phyloP scores from a whole-genome alignment of 2,888 invertebrate genomes.

The Coenonympha arcania region DNA sequence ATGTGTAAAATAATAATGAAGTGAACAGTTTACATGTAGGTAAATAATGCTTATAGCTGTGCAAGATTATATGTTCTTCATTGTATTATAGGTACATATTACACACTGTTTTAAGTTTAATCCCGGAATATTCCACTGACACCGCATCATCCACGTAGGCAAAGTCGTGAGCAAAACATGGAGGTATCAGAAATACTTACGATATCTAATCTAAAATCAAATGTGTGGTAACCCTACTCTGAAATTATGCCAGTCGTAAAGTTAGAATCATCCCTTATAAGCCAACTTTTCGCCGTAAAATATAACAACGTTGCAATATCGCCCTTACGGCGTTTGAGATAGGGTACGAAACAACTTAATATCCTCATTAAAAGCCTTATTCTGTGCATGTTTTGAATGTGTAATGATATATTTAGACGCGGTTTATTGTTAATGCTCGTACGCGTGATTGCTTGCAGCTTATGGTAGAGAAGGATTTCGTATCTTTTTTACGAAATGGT shows the following conservation, averaged over 20 bases:
- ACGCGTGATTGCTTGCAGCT: neutral
- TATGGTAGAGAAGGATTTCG: neutral
- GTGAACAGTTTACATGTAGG: no score
- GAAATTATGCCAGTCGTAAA: constrained; percentile 4
- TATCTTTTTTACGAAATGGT: neutral
- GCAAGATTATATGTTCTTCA: no score
- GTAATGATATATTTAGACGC: constrained; percentile 1
- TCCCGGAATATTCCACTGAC: no score
- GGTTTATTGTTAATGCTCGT: neutral
- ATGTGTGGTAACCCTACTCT: constrained; percentile 1
- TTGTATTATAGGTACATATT: no score
- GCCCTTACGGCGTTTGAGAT: neutral
- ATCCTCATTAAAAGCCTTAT: neutral
- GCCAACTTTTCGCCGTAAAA: neutral
- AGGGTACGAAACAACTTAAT: neutral
- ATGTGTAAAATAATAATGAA: no score
- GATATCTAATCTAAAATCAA: neutral
- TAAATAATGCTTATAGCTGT: no score
- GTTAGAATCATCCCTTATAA: constrained; percentile 9
- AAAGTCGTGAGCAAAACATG: no score
- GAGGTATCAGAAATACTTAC: neutral
- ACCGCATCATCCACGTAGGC: no score
- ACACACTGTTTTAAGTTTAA: no score
- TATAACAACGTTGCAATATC: constrained; percentile 2
- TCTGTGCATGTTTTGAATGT: neutral